These are phyloP conservation scores for Alectura lathami DNA, from an alignment of 2,113 vertebrate genomes.

Conservation along the genomic window DNA sequence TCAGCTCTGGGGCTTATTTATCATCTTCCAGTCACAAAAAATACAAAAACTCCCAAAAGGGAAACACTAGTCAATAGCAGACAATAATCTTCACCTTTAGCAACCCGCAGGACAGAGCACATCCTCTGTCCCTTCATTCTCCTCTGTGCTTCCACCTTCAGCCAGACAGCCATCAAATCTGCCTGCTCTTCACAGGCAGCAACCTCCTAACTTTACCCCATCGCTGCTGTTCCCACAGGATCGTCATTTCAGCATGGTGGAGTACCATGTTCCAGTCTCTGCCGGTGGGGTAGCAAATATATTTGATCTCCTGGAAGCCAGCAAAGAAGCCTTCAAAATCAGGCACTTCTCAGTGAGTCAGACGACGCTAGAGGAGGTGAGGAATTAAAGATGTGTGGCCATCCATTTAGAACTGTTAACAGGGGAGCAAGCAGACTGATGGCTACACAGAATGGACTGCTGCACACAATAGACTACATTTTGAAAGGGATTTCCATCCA, in stretches of 20 bases:
- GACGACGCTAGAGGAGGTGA: constrained; percentile 96
- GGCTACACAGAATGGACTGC: constrained; percentile 20
- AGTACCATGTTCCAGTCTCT: constrained; percentile 89
- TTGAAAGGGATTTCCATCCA: constrained; percentile 50
- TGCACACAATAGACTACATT: not conserved
- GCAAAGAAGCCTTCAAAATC: constrained; percentile 87
- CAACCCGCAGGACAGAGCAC: not conserved
- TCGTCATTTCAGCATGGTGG: constrained; percentile 88
- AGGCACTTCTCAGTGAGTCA: constrained; percentile 96
- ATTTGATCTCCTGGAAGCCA: constrained; percentile 90
- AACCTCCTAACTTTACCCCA: not conserved
- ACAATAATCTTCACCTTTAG: not conserved
- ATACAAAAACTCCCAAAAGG: not conserved
- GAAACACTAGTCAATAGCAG: not conserved
- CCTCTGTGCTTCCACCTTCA: not conserved
- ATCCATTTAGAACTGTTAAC: constrained; percentile 22
- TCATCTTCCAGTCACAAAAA: not conserved
- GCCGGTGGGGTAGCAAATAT: constrained; percentile 93
- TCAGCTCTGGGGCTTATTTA: not conserved
- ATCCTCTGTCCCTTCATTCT: not conserved
- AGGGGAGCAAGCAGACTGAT: constrained; percentile 28
- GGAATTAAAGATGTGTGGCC: constrained; percentile 41
- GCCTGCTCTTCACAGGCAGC: not conserved
- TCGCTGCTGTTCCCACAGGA: constrained; percentile 76
- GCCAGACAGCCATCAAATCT: not conserved